Evolutionary conservation across 2,113 vertebrate genomes (phyloP).

Genomic region (Dipodomys spectabilis): DNA sequence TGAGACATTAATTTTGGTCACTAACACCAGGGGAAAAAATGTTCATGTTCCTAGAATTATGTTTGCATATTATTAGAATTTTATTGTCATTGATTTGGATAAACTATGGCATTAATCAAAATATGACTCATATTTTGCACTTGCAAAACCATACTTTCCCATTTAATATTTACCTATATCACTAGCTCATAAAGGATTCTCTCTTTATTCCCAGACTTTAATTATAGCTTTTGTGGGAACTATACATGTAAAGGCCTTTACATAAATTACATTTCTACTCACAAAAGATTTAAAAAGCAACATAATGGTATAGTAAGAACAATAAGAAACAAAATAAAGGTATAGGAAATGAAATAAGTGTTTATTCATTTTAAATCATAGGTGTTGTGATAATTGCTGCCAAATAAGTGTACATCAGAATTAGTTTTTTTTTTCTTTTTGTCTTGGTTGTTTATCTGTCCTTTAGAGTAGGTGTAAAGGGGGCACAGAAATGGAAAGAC

Average conservation of each 20-base stretch:
- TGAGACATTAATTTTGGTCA: too few species aligned
- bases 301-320: background rate
- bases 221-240: background rate
- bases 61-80: background rate
- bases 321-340: background rate
- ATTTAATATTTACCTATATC: slow-evolving; percentile 1
- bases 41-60: background rate
- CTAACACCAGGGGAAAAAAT: too few species aligned
- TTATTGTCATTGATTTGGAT: slow-evolving; percentile 20
- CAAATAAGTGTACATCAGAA: background rate
- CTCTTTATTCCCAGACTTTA: background rate
- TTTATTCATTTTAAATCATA: background rate
- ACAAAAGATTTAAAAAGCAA: background rate
- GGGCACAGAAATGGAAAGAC: too few species aligned
- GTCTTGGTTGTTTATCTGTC: background rate
- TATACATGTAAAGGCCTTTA: slow-evolving; percentile 17
- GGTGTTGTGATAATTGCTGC: background rate
- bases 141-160: slow-evolving; percentile 50
- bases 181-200: background rate
- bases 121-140: background rate
- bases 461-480: too few species aligned
- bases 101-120: background rate
- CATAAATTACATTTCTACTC: slow-evolving; percentile 14
- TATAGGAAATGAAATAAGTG: background rate
- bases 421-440: background rate